Base-by-base conservation (phyloP, 2,888 invertebrate species). In the Pseudococcus jackbeardsleyi region DNA sequence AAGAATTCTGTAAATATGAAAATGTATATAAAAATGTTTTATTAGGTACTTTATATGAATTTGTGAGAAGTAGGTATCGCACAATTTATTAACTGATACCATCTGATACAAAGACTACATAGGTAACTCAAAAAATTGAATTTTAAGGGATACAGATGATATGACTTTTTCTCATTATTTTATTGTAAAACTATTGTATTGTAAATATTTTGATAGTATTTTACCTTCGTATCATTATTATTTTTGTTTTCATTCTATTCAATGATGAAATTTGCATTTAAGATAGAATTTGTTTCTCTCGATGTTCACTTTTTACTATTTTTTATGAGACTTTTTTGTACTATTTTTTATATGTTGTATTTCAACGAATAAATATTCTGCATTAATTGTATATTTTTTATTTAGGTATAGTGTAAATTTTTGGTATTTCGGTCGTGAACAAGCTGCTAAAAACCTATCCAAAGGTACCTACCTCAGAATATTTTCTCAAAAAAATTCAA, bases 231-330 rank as follows among this genome's bases (percentile, higher is more conserved):
- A 79, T 42, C 19, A 42, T 42, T 79, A n/a, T 42, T 46, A 79
- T n/a, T 42, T n/a, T 79, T 79, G 79, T 79, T 79, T 42, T 79
- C 79, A 42, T 42, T 79, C 42, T 79, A 79, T 79, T 79, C 42
- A 79, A 19, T 79, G 68, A 79, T 79, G 42, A 79, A 79, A 42
- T 79, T 79, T 79, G 79, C 79, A 79, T 79, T 79, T 79, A 79
- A 79, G 42, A 9, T 42, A 79, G 42, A 79, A 79, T 46, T 72
- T 26, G 7, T 33, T 33, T 72, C 33, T 79, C 42, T 79, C n/a
- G 2, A 42, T 79, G 39, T 79, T 42, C 79, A 42, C 79, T 79
- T 79, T 79, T 79, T 79, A 79, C 22, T 79, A 42, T 42, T 79
- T 79, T 79, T 79, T 79, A 42, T 79, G 33, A n/a, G 79, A 79